Evolutionary conservation across 2,888 invertebrate species (phyloP).

Genomic region (Anodontia alba): DNA sequence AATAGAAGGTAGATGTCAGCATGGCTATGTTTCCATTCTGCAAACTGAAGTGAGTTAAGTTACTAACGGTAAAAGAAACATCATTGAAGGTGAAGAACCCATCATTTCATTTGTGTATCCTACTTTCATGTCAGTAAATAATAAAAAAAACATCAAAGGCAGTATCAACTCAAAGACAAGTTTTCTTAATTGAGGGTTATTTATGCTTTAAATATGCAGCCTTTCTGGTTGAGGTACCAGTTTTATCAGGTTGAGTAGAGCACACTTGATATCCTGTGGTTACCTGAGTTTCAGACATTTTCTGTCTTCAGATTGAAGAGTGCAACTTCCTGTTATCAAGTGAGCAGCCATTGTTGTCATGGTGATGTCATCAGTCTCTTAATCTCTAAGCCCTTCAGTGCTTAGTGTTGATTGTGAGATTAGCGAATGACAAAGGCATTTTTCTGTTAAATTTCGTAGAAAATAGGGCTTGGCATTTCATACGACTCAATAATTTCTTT

Average conservation of each 20-base stretch:
- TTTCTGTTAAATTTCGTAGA: too few relatives aligned
- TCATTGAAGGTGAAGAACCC: not conserved
- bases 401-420: too few relatives aligned
- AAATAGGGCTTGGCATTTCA: too few relatives aligned
- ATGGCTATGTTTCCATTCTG: too few relatives aligned
- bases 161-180: constrained; percentile 13
- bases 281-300: constrained; percentile 38
- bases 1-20: too few relatives aligned
- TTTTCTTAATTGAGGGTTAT: constrained; percentile 17
- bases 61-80: not conserved
- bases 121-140: constrained; percentile 47
- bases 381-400: not conserved
- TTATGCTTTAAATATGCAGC: constrained; percentile 8
- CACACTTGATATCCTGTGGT: constrained; percentile 25
- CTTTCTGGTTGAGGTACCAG: not conserved
- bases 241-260: constrained; percentile 8
- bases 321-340: constrained; percentile 58
- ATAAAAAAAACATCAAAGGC: constrained; percentile 46
- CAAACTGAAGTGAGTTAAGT: too few relatives aligned
- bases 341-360: constrained; percentile 58
- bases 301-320: constrained; percentile 45
- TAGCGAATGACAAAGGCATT: too few relatives aligned
- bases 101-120: not conserved
- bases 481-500: too few relatives aligned
- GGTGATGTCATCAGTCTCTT: constrained; percentile 55